Percentiles rank a stretch among this genome's conserved stretches.
These are phyloP conservation scores for Paratilapia polleni DNA, from an alignment of 2,113 vertebrate genomes.

Conservation along the genomic window DNA sequence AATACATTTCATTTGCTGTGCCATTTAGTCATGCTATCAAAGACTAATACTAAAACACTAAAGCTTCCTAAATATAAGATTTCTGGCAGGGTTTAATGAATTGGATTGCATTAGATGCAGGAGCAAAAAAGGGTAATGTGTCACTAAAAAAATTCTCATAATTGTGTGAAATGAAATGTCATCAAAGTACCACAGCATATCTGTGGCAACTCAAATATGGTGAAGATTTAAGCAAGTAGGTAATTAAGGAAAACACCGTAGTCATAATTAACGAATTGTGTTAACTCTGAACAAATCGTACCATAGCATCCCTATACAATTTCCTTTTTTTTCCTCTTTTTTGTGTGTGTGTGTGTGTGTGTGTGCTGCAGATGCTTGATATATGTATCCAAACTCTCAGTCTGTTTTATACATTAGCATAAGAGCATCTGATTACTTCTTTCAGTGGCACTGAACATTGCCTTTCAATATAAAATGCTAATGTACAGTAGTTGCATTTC, in stretches of 20 bases:
- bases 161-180: not conserved
- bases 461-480: constrained; percentile 25
- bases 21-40: not conserved
- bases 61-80: too few relatives aligned
- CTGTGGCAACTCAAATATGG: not conserved
- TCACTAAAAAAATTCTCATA: not conserved
- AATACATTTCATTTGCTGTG: not conserved
- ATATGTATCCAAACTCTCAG: not conserved
- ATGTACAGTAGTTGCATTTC: not conserved
- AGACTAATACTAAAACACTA: not conserved
- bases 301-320: not conserved
- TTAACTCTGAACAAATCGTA: not conserved
- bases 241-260: not conserved
- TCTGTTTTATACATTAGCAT: constrained; percentile 9
- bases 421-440: not conserved
- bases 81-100: not conserved
- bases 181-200: not conserved
- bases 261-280: not conserved
- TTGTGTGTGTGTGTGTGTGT: not conserved
- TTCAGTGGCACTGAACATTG: not conserved
- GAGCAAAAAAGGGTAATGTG: not conserved
- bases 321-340: too few relatives aligned
- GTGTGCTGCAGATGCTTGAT: constrained; percentile 2
- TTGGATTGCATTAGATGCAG: not conserved
- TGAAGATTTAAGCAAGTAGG: not conserved